phyloP scores from a whole-genome alignment of 2,797 vertebrate genomes.

The Bryconaethiops microstoma region DNA sequence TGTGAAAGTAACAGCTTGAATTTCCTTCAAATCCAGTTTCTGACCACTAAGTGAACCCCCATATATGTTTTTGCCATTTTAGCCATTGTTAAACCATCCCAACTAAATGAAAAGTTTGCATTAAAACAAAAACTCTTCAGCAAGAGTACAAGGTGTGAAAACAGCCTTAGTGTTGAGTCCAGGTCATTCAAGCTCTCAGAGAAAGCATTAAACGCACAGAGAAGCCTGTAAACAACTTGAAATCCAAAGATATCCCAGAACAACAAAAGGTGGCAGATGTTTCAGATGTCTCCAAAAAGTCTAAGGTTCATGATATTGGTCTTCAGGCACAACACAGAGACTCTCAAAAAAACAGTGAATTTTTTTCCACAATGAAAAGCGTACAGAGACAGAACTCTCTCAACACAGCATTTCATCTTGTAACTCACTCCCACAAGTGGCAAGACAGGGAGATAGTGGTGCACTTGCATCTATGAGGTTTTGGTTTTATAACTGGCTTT shows the following conservation, averaged over 20 bases:
- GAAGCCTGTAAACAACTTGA: neutral
- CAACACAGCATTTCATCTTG: conserved; percentile 16
- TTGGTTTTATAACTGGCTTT: neutral
- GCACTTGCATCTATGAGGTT: neutral
- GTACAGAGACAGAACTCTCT: conserved; percentile 17
- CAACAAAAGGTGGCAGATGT: conserved; percentile 12
- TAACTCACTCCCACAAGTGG: conserved; percentile 7
- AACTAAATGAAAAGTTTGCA: no score
- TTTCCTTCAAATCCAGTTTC: no score
- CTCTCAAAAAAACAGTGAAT: neutral
- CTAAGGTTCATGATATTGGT: conserved; percentile 14
- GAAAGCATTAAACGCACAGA: neutral
- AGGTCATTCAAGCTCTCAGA: neutral
- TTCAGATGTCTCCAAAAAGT: conserved; percentile 18
- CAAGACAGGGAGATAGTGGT: neutral
- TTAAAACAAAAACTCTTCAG: no score
- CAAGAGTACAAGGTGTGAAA: no score
- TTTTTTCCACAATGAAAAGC: conserved; percentile 5
- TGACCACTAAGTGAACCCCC: no score
- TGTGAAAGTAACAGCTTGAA: no score
- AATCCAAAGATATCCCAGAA: neutral
- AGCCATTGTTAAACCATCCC: no score
- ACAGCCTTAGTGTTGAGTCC: neutral
- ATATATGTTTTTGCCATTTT: no score
- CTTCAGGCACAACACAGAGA: conserved; percentile 15